Percentiles rank a stretch among this genome's conserved stretches.
Evolutionary conservation across 2,797 vertebrate species (phyloP).

Genomic region (Coluber constrictor): DNA sequence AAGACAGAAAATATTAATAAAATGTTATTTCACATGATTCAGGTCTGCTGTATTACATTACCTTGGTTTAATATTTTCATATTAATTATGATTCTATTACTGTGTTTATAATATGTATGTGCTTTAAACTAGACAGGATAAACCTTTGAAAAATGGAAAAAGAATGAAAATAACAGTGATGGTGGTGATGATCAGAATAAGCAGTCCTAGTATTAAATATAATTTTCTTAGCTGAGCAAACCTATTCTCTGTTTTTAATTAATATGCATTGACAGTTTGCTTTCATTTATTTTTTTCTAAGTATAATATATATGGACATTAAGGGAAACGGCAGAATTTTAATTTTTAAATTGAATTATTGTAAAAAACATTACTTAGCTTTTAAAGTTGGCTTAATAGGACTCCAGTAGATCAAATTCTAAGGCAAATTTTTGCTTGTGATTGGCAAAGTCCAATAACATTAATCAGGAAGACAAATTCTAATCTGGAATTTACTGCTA

Average conservation of each 20-base stretch:
- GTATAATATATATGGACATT: background rate
- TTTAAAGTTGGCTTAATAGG: background rate
- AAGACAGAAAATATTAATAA: background rate
- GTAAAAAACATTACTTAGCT: background rate
- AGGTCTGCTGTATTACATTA: background rate
- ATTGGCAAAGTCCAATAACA: background rate
- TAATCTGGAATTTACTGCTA: background rate
- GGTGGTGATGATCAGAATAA: background rate
- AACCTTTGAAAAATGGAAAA: background rate
- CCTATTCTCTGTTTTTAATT: background rate
- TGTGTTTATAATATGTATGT: background rate
- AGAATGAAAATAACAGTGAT: background rate
- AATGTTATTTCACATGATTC: background rate
- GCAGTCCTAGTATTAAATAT: background rate
- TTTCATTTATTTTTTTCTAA: background rate
- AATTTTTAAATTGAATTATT: background rate
- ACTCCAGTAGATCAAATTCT: background rate
- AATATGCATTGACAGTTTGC: background rate
- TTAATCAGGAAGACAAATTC: background rate
- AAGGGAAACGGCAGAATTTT: background rate
- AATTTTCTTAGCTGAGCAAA: background rate
- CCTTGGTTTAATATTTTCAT: background rate
- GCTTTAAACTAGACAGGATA: background rate
- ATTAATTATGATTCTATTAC: background rate
- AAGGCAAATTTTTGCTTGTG: background rate